Base-by-base conservation (phyloP, 2,888 invertebrate genomes). In the Dynastes grantii region DNA sequence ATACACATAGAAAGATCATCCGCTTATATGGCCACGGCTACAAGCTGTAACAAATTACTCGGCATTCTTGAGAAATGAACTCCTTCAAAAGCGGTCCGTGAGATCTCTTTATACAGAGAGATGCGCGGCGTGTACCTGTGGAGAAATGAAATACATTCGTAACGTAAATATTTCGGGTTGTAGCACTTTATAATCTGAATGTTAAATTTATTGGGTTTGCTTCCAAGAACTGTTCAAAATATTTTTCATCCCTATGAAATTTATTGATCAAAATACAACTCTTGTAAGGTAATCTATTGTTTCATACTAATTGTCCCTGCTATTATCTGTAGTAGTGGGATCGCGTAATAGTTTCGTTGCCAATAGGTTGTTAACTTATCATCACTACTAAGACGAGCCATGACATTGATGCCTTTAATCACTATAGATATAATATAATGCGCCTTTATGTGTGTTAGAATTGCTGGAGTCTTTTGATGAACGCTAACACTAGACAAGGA, bases 41-140 rank as follows among this genome's bases (percentile, higher is more conserved):
- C 37, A 58, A 32, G 37, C 40, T 61, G 13, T 40, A 40, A 58
- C 73, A 73, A 73, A 73, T 73, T 73, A 58, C 73, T 55, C 40
- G 37, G 40, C 58, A 22, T n/a, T 55, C 16, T 58, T 73, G 51
- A 73, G 45, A 73, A 73, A 73, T 73, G 37, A 22, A 58, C 55
- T 55, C 58, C 27, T 58, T 73, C 37, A 40, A 58, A 70, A 73
- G 22, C 51, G 55, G 29, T 65, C n/a, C 45, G 65, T 53, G 40
- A 73, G 40, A 73, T 40, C 58, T 73, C 40, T 51, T 51, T 51
- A 16, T 22, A 55, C 22, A 22, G n/a, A 6, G 40, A 67, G 9
- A 11, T 4, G 63, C 32, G 27, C 32, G 32, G 22, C 11, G n/a
- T 32, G 63, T 6, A 55, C 32, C 29, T 11, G 32, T 5, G 29